phyloP scores from a whole-genome alignment of 2,888 invertebrate genomes.

The Acanthosepion lycidas region DNA sequence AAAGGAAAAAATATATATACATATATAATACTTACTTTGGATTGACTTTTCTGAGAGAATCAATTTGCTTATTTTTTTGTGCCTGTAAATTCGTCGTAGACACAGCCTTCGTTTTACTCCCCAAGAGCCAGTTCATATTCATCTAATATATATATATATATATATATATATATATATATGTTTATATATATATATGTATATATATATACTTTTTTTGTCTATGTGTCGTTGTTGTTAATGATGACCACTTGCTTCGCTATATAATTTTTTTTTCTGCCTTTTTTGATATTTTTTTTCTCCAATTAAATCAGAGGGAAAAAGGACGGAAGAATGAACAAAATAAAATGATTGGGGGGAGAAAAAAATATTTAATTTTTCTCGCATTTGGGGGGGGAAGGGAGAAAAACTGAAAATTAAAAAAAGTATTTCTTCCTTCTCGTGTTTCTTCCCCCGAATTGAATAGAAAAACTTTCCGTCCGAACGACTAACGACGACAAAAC shows the following conservation, averaged over 20 bases:
- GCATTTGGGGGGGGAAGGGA: not conserved
- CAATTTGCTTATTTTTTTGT: slow-evolving; percentile 70
- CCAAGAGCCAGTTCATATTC: slow-evolving; percentile 66
- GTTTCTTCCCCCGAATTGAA: not conserved
- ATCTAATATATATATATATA: not conserved
- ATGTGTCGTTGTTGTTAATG: not conserved
- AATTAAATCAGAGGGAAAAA: too few species aligned
- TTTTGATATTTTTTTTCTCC: not conserved
- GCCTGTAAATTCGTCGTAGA: slow-evolving; percentile 69
- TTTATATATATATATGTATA: not conserved
- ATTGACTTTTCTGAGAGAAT: slow-evolving; percentile 66
- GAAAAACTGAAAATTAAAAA: not conserved
- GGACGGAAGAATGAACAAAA: too few species aligned
- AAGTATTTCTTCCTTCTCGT: not conserved
- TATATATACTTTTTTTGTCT: not conserved
- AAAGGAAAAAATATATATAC: not conserved
- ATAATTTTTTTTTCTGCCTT: not conserved
- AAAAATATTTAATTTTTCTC: not conserved
- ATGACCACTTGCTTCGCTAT: not conserved
- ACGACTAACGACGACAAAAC: too few species aligned
- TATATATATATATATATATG: not conserved
- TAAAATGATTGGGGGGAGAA: not conserved
- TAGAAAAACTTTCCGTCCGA: not conserved
- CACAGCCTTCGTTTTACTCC: slow-evolving; percentile 62
- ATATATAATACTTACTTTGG: slow-evolving; percentile 61